Evolutionary conservation across 1,140 invertebrate species (phyloP).

Genomic region (Platorchestia sp.): DNA sequence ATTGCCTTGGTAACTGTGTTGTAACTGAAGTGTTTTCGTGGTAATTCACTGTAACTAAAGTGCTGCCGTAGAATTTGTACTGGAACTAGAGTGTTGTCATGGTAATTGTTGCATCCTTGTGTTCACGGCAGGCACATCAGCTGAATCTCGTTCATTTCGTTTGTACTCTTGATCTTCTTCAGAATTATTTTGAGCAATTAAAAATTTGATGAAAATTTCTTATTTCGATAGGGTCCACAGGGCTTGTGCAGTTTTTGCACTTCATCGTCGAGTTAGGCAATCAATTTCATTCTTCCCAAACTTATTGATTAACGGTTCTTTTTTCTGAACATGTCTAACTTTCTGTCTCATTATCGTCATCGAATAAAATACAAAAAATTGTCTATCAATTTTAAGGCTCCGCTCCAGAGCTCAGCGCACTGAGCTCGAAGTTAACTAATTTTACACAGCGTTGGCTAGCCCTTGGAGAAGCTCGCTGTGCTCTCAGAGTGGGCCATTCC

Average conservation of each 20-base stretch:
- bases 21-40: too few species aligned
- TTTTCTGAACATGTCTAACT: background rate
- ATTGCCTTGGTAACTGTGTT: background rate
- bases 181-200: too few species aligned
- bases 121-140: background rate
- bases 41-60: too few species aligned
- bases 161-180: too few species aligned
- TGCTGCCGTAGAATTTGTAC: too few species aligned
- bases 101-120: background rate
- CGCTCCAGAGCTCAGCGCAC: background rate
- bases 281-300: too few species aligned
- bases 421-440: background rate
- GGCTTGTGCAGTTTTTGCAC: too few species aligned
- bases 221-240: too few species aligned
- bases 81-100: too few species aligned
- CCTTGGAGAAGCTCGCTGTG: background rate
- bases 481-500: conserved; percentile 30
- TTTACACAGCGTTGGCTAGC: background rate
- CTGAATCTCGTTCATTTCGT: too few species aligned
- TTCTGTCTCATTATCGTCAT: background rate
- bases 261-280: too few species aligned
- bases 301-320: background rate
- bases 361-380: background rate
- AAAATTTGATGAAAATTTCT: too few species aligned
- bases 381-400: background rate